A percentile compares a stretch with the other conserved stretches of the same genome.
phyloP scores from a whole-genome alignment of 2,113 vertebrate genomes.

The Xerus inauris region DNA sequence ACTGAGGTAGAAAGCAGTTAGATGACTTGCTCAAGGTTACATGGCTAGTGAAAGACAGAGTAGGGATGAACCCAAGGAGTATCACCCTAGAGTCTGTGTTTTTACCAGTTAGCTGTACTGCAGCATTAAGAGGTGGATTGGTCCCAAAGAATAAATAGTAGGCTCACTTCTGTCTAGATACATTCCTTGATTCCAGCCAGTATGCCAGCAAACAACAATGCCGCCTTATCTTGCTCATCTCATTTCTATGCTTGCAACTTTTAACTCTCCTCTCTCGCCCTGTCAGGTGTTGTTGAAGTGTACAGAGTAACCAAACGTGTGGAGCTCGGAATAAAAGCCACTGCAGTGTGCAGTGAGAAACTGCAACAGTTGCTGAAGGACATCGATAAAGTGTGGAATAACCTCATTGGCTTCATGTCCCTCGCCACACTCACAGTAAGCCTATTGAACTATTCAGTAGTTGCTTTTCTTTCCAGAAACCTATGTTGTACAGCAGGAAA shows the following conservation, averaged over 20 bases:
- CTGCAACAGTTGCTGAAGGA: constrained; percentile 97
- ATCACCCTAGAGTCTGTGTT: not conserved
- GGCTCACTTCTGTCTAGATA: not conserved
- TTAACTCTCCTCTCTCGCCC: not conserved
- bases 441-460: constrained; percentile 22
- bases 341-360: constrained; percentile 96
- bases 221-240: not conserved
- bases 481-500: not conserved
- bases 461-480: constrained; percentile 9
- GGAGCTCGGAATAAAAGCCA: constrained; percentile 98
- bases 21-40: not conserved
- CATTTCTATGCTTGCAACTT: not conserved
- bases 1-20: not conserved
- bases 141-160: not conserved
- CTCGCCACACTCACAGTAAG: constrained; percentile 95
- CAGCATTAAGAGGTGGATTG: not conserved
- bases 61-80: not conserved
- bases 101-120: not conserved
- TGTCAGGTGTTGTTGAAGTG: constrained; percentile 96
- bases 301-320: constrained; percentile 96
- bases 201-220: not conserved
- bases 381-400: constrained; percentile 98
- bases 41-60: not conserved
- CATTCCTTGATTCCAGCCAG: not conserved
- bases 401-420: constrained; percentile 98